Evolutionary conservation across 1,140 invertebrate species (phyloP).

Genomic region (Rhyzopertha dominica): DNA sequence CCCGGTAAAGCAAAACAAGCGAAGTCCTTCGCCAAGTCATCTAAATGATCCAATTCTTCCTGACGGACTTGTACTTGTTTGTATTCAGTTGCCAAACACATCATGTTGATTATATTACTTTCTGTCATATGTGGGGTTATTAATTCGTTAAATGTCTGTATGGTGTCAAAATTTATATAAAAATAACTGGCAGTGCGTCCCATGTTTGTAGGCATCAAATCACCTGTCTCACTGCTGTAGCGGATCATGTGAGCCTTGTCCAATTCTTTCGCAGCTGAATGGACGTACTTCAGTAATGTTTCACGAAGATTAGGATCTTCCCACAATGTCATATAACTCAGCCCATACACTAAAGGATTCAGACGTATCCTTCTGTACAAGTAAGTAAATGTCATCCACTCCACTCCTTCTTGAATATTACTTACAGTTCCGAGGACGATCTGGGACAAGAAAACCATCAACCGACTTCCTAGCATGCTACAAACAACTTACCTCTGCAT

Average conservation of each 20-base stretch:
- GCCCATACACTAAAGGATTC: slow-evolving; percentile 74
- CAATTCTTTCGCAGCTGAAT: slow-evolving; percentile 69
- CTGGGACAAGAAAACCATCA: slow-evolving; percentile 51
- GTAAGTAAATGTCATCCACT: slow-evolving; percentile 98
- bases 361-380: slow-evolving; percentile 89
- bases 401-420: slow-evolving; percentile 92
- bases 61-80: slow-evolving; percentile 82
- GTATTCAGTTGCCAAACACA: slow-evolving; percentile 92
- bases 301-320: slow-evolving; percentile 27
- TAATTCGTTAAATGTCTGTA: slow-evolving; percentile 84
- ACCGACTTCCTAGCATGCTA: slow-evolving; percentile 3
- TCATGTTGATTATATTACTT: slow-evolving; percentile 78
- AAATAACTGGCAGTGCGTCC: slow-evolving; percentile 96
- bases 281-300: slow-evolving; percentile 19
- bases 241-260: slow-evolving; percentile 94
- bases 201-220: slow-evolving; percentile 71
- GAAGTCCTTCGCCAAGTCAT: slow-evolving; percentile 62
- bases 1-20: slow-evolving; percentile 74
- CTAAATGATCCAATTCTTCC: slow-evolving; percentile 85
- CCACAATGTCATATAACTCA: slow-evolving; percentile 4
- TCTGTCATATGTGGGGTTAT: slow-evolving; percentile 79
- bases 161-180: slow-evolving; percentile 96
- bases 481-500: slow-evolving; percentile 77
- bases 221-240: slow-evolving; percentile 78
- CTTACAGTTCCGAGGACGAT: slow-evolving; percentile 90